These are phyloP conservation scores for Clupea harengus DNA, from an alignment of 2,113 vertebrate genomes.

Conservation along the genomic window DNA sequence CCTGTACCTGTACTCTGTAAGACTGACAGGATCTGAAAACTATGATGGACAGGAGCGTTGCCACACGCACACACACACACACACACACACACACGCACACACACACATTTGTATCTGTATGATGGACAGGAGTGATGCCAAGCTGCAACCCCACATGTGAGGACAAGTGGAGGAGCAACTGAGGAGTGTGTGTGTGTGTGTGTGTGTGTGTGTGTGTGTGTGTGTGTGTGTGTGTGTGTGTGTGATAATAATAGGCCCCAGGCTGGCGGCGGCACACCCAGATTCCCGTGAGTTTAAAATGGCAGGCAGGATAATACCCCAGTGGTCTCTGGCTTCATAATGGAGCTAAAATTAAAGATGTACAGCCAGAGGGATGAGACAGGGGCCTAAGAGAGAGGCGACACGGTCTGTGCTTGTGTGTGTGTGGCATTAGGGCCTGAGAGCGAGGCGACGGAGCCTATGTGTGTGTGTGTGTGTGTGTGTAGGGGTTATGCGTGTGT, in stretches of 20 bases:
- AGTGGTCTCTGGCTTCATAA: slow-evolving; percentile 68
- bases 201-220: slow-evolving; percentile 34
- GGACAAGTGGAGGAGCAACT: neutral
- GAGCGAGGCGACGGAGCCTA: too few species aligned
- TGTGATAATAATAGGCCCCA: slow-evolving; percentile 63
- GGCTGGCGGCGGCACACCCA: slow-evolving; percentile 49
- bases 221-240: neutral
- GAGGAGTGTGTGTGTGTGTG: neutral
- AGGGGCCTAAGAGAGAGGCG: neutral
- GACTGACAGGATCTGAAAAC: too few species aligned
- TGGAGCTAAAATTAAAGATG: slow-evolving; percentile 60
- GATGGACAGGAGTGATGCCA: neutral
- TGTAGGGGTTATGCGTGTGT: neutral
- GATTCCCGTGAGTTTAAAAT: slow-evolving; percentile 56
- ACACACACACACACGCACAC: slow-evolving; percentile 6
- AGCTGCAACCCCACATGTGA: neutral
- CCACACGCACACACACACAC: neutral
- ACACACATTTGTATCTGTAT: neutral
- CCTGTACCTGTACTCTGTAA: too few species aligned
- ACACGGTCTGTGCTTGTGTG: neutral
- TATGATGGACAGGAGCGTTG: too few species aligned
- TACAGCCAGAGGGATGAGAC: slow-evolving; percentile 46
- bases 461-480: neutral
- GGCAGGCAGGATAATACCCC: slow-evolving; percentile 56
- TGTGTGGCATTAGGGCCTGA: neutral